Evolutionary conservation across 2,888 invertebrate species (phyloP), one percentile per base, ranked within the genome.

Genomic region (Pollenia amentaria): DNA sequence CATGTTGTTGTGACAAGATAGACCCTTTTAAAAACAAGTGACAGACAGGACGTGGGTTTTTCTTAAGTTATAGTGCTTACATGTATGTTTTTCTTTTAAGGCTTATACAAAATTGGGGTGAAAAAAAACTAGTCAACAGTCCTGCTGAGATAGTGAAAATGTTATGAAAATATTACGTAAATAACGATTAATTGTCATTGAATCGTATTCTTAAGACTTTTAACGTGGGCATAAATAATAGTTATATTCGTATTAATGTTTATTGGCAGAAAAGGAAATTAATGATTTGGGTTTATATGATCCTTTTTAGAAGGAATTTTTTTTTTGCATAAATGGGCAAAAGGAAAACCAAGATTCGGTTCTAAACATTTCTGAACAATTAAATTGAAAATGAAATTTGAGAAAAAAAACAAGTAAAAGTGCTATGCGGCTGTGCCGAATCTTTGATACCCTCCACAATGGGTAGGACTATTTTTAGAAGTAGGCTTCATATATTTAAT

Each of bases 1-100:
- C 84, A 84, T 84, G 70, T 77, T 79, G 81, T 84, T 81, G 81
- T 82, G 77, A 85, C 85, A 85, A 85, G 85, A 85, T 73, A 85
- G 81, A 67, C 85, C 85, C 85, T 85, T 85, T 85, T 77, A 72
- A 81, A 29, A 81, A 67, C 72, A 85, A 85, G 77, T 85, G 85
- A 81, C 85, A 85, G 85, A 82, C 81, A 85, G 57, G 70, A 81
- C 85, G 85, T 85, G 85, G 85, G 85, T 21, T 81, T 85, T 81
- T 67, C 72, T 72, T 69, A 69, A 76, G 76, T 78, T 84, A 67
- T 78, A 78, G 48, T 64, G 21, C 21, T 53, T 53, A 40, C 57
- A 21, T 65, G 38, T 72, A n/a, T 64, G 46, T 55, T 65, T 83
- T 65, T 75, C 60, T 70, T 70, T 18, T 46, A 75, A 62, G 57